These are phyloP conservation scores for Apaloderma vittatum DNA, from an alignment of 2,113 vertebrate species.

Conservation along the genomic window DNA sequence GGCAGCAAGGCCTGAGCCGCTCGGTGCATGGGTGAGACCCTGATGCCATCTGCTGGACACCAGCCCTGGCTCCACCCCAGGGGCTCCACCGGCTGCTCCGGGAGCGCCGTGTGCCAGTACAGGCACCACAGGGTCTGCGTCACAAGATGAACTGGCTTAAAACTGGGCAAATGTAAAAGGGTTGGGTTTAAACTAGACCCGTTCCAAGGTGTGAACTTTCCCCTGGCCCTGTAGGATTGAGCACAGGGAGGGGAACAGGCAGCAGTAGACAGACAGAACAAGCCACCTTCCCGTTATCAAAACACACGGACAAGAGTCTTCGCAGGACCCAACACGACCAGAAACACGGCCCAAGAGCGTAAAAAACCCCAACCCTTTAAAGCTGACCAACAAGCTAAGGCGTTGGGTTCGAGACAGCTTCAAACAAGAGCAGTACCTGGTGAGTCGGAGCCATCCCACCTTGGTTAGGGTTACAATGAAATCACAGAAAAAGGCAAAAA, in stretches of 20 bases:
- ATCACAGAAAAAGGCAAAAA: neutral
- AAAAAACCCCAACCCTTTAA: neutral
- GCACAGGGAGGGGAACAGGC: neutral
- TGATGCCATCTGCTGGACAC: slow-evolving; percentile 56
- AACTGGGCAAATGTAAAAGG: neutral
- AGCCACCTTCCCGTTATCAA: neutral
- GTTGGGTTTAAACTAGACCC: neutral
- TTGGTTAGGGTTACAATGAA: neutral
- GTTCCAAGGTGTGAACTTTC: neutral
- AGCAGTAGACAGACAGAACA: neutral
- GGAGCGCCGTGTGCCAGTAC: too few species aligned
- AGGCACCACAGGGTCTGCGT: neutral
- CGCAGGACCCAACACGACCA: accelerated
- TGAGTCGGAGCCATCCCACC: accelerated
- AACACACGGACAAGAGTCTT: accelerated
- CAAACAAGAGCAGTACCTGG: neutral
- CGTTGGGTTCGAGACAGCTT: accelerated
- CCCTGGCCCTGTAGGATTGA: neutral
- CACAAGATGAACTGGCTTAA: neutral
- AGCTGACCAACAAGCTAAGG: neutral
- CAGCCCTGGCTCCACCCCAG: neutral
- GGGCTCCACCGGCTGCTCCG: neutral
- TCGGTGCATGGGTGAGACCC: neutral
- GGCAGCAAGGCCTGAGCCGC: neutral
- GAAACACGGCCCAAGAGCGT: accelerated